These are phyloP conservation scores for Morone saxatilis DNA, from an alignment of 2,113 vertebrate genomes.

Conservation along the genomic window DNA sequence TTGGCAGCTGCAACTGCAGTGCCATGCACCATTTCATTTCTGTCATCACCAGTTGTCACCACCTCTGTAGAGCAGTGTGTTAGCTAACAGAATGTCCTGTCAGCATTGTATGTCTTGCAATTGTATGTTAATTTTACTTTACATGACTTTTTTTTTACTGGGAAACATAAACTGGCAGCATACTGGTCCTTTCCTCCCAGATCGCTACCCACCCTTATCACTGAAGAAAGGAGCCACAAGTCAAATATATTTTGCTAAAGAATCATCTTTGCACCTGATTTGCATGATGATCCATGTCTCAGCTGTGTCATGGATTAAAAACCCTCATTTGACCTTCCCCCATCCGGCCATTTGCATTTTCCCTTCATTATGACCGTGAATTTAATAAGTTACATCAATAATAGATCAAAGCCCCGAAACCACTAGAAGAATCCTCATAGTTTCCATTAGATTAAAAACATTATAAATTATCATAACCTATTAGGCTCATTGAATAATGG, in stretches of 20 bases:
- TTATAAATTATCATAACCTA: not conserved
- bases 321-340: constrained; percentile 7
- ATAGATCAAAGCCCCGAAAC: constrained; percentile 19
- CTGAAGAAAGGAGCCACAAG: not conserved
- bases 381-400: constrained; percentile 46
- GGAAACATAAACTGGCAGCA: too few relatives aligned
- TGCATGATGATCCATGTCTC: constrained; percentile 18
- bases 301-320: not conserved
- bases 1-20: not conserved
- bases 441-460: constrained; percentile 23
- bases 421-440: not conserved
- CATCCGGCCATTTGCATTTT: constrained; percentile 36
- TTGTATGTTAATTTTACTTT: too few relatives aligned
- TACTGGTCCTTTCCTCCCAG: too few relatives aligned
- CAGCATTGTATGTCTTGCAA: not conserved
- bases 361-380: constrained; percentile 33
- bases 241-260: not conserved
- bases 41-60: not conserved
- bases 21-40: not conserved
- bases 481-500: too few relatives aligned
- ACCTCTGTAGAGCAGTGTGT: not conserved
- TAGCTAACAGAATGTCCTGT: too few relatives aligned
- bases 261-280: not conserved
- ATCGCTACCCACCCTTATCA: not conserved
- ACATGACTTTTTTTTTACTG: too few relatives aligned